Evolutionary conservation across 2,113 vertebrate species (phyloP).

Genomic region (Hymenochirus boettgeri): DNA sequence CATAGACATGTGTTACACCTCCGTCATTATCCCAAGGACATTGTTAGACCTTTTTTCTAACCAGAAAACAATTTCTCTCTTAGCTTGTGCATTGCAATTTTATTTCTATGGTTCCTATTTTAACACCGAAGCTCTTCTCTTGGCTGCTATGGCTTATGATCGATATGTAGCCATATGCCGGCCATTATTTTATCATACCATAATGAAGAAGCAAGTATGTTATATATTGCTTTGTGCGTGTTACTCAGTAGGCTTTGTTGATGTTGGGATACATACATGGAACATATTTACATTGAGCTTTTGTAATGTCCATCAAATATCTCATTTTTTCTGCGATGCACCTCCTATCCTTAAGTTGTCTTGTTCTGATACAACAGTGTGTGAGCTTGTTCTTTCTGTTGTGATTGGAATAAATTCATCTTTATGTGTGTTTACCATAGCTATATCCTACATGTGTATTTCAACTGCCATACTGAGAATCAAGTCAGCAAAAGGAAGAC

Average conservation of each 20-base stretch:
- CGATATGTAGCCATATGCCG: slow-evolving; percentile 6
- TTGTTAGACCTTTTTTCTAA: slow-evolving; percentile 15
- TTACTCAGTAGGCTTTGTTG: slow-evolving; percentile 4
- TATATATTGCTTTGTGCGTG: slow-evolving; percentile 10
- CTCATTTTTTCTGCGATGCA: slow-evolving; percentile 14
- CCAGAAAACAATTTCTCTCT: slow-evolving; percentile 23
- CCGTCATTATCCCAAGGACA: slow-evolving; percentile 34
- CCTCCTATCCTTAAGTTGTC: background rate
- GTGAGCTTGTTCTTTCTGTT: background rate
- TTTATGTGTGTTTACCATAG: background rate
- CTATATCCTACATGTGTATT: background rate
- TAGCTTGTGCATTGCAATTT: slow-evolving; percentile 26
- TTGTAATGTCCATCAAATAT: background rate
- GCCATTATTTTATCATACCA: slow-evolving; percentile 15
- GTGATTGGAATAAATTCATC: background rate
- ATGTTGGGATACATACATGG: background rate
- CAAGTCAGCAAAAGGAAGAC: background rate
- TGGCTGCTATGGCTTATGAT: slow-evolving; percentile 39
- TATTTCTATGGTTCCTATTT: slow-evolving; percentile 32
- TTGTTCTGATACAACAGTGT: background rate
- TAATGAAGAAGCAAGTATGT: slow-evolving; percentile 12
- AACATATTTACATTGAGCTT: background rate
- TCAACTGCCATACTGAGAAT: background rate
- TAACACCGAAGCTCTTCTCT: slow-evolving; percentile 25
- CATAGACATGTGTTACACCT: slow-evolving; percentile 36